Evolutionary conservation across 2,797 vertebrate genomes (phyloP).

Genomic region (Lutjanus argentimaculatus): DNA sequence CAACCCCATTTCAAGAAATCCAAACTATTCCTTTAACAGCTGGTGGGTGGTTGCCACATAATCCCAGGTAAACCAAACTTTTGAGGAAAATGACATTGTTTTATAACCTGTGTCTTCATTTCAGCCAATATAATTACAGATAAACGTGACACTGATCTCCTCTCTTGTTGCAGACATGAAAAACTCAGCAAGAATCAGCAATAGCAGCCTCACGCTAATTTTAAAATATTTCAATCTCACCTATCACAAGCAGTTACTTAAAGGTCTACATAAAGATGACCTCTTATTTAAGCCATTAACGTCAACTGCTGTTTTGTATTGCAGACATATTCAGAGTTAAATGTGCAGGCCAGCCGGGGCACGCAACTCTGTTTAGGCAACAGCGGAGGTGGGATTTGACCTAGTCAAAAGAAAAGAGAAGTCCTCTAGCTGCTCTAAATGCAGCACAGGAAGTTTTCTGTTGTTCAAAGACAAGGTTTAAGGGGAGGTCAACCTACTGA

Average conservation of each 20-base stretch:
- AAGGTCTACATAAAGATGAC: not conserved
- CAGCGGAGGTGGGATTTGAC: slow-evolving; percentile 18
- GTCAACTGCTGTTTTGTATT: not conserved
- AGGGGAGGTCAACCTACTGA: not conserved
- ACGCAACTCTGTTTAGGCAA: slow-evolving; percentile 19
- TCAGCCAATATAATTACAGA: not conserved
- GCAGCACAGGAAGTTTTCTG: slow-evolving; percentile 7
- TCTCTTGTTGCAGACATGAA: not conserved
- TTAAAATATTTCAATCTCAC: not conserved
- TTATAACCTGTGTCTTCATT: not conserved
- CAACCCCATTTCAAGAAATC: too few species aligned
- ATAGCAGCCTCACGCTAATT: slow-evolving; percentile 4
- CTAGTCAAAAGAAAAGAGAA: not conserved
- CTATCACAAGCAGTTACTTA: not conserved
- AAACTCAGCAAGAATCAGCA: not conserved
- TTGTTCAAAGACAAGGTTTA: slow-evolving; percentile 5
- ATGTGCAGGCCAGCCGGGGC: not conserved
- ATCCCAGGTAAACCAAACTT: not conserved
- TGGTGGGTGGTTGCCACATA: slow-evolving; percentile 7
- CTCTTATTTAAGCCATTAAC: not conserved
- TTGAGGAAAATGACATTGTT: not conserved
- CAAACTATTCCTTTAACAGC: not conserved
- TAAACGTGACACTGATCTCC: slow-evolving; percentile 5
- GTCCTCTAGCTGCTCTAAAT: not conserved
- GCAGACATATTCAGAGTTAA: not conserved